Base-by-base conservation (phyloP, 1,140 invertebrate species). In the Notospermus geniculatus region DNA sequence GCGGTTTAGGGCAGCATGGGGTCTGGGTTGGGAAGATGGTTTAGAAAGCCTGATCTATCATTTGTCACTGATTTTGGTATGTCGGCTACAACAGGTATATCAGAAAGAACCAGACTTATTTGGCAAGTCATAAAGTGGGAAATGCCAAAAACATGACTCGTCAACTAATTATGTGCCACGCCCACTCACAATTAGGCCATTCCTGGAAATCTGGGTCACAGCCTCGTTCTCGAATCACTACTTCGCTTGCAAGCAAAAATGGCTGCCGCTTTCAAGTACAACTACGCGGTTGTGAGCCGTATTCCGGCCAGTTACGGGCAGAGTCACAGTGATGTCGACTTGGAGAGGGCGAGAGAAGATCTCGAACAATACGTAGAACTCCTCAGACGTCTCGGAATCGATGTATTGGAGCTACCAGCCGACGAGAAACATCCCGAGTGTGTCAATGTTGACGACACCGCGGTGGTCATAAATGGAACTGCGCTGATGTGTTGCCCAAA, bases 391-490 rank as follows among this genome's bases (percentile, higher is more conserved):
- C 82, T 96, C 50, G 91, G 91, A 43, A 77, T 97, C 28, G 92
- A 97, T 80, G 92, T 97, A 0, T 88, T 96, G 50, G 94, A 97
- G 82, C 83, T 96, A 71, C 90, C 91, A n/a, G 87, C 92, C 1
- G 91, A 93, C 70, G 91, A 93, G 69, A 82, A 82, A 23, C 85
- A 91, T 29, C 90, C 92, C 5, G 86, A 91, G 63, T 90, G 90
- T 72, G 87, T 89, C 30, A 92, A 92, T 71, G 87, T 95, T 23
- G 93, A 96, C 78, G 93, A 95, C 77, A 86, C 91, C 2, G 92
- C 92, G 0, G 87, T 97, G 11, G 86, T 96, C 54, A 91, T 91
- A 71, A 95, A 97, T 78, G 93, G 93, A 11, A 92, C 91, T 29
- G 94, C 92, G 0, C 83, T 97, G 0, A 88, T 97, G 32, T 89